Percentiles rank a stretch among this genome's conserved stretches.
Conservation (phyloP, 2,888 invertebrate species). For the Morinoia aosen region DNA sequence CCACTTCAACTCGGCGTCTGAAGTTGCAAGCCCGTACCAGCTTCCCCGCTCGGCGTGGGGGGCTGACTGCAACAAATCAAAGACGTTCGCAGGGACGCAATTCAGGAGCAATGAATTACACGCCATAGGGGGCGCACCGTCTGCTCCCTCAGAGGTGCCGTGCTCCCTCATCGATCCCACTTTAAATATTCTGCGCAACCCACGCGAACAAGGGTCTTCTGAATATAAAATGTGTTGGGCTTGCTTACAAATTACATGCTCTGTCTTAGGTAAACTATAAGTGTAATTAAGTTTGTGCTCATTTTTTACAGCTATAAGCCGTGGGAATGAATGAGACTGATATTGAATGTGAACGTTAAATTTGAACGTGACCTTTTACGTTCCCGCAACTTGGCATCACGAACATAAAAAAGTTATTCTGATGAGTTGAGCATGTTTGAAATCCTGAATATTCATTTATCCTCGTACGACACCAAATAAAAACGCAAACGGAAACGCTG, state of each 20-base stretch:
- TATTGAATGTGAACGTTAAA: too few relatives aligned
- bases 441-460: too few relatives aligned
- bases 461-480: too few relatives aligned
- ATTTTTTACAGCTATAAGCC: background rate
- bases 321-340: too few relatives aligned
- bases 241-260: background rate
- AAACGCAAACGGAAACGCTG: too few relatives aligned
- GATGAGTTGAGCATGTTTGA: too few relatives aligned
- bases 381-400: too few relatives aligned
- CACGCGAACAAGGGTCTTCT: background rate
- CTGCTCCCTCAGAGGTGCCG: background rate
- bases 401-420: too few relatives aligned
- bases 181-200: background rate
- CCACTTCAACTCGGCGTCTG: background rate
- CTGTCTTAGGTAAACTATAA: background rate
- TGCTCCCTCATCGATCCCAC: background rate
- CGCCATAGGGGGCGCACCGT: slow-evolving; percentile 8
- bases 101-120: slow-evolving; percentile 44
- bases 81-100: slow-evolving; percentile 44
- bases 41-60: background rate
- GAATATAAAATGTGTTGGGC: background rate
- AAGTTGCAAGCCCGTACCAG: background rate
- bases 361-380: too few relatives aligned
- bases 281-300: background rate
- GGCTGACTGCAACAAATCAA: slow-evolving; percentile 33